Percentiles rank a stretch among this genome's conserved stretches.
These are phyloP conservation scores for Amblyteles armatorius DNA, from an alignment of 2,888 invertebrate genomes.

Conservation along the genomic window DNA sequence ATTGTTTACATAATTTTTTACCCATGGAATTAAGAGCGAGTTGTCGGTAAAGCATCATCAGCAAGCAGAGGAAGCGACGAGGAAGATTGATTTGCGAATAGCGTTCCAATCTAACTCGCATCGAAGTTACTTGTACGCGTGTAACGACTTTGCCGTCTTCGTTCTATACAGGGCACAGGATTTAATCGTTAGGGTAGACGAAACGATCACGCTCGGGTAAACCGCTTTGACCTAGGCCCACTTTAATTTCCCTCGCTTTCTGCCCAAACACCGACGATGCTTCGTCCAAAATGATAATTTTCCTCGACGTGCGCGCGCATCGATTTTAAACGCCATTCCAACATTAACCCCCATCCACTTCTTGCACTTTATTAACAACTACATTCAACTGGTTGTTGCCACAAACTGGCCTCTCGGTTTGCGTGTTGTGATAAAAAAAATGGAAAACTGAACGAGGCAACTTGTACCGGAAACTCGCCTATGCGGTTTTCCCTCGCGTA, in stretches of 20 bases:
- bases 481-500: neutral
- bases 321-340: conserved; percentile 27
- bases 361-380: neutral
- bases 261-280: neutral
- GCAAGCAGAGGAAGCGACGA: no score
- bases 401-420: neutral
- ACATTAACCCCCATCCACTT: neutral
- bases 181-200: conserved; percentile 14
- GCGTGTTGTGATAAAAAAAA: conserved; percentile 15
- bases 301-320: conserved; percentile 17
- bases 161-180: neutral
- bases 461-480: neutral
- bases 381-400: conserved; percentile 14
- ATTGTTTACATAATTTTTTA: neutral
- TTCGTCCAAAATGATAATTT: neutral
- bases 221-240: conserved; percentile 50
- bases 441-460: neutral
- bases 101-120: conserved; percentile 10
- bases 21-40: neutral
- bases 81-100: no score
- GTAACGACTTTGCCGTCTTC: no score
- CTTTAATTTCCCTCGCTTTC: conserved; percentile 31
- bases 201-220: conserved; percentile 36
- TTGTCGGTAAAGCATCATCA: neutral
- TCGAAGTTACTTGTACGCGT: conserved; percentile 2